phyloP scores from a whole-genome alignment of 2,888 invertebrate species.

The Trissoscelio sp. region DNA sequence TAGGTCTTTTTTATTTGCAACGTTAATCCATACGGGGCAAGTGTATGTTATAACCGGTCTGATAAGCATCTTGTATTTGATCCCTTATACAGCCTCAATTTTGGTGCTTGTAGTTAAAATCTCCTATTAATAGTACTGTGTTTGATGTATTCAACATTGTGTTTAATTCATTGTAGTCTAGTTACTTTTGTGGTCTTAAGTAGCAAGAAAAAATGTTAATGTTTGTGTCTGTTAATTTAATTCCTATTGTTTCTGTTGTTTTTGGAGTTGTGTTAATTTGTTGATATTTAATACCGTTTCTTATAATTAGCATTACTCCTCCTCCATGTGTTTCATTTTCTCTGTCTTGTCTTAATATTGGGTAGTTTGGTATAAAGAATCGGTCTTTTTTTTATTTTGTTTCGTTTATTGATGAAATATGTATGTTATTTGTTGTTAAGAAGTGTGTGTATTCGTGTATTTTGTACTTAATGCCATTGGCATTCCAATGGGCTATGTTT shows the following conservation, averaged over 20 bases:
- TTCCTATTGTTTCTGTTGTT: not conserved
- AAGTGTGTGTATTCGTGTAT: not conserved
- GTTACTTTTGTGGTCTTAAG: not conserved
- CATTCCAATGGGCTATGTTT: not conserved
- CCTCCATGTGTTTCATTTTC: not conserved
- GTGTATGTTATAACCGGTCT: too few relatives aligned
- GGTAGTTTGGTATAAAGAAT: not conserved
- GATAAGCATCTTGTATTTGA: too few relatives aligned
- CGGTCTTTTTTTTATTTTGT: not conserved
- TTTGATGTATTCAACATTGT: not conserved
- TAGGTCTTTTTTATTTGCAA: too few relatives aligned
- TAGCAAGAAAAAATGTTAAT: slow-evolving; percentile 1
- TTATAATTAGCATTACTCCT: not conserved
- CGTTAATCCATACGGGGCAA: too few relatives aligned
- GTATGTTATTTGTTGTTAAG: not conserved
- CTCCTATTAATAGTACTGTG: not conserved
- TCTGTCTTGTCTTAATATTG: not conserved
- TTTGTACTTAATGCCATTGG: not conserved
- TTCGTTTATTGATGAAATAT: not conserved
- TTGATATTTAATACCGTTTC: not conserved
- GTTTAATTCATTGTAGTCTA: not conserved
- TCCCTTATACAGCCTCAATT: not conserved
- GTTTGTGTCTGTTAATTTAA: not conserved
- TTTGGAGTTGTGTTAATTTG: not conserved
- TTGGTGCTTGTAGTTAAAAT: not conserved